Evolutionary conservation across 2,888 invertebrate genomes (phyloP).

Genomic region (Cerastis rubricosa): DNA sequence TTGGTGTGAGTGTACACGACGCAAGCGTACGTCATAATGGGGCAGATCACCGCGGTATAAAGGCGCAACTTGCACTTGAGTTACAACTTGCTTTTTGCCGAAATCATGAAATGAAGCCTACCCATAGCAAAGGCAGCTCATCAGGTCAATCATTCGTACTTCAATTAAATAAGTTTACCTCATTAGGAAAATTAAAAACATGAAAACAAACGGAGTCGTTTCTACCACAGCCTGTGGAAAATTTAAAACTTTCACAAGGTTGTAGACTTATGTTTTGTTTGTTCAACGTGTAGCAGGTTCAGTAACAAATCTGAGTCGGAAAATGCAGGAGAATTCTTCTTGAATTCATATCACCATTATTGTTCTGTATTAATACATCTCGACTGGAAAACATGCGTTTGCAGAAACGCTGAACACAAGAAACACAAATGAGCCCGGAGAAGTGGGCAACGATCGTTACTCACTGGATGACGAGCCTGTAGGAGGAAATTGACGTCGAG

Average conservation of each 20-base stretch:
- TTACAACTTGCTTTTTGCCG: too few relatives aligned
- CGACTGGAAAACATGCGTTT: background rate
- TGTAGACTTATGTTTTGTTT: constrained; percentile 20
- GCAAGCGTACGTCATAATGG: too few relatives aligned
- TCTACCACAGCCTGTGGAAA: background rate
- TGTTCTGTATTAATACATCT: background rate
- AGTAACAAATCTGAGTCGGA: background rate
- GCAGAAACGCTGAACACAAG: too few relatives aligned
- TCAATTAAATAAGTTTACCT: constrained; percentile 19
- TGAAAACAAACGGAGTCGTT: background rate
- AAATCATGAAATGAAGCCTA: too few relatives aligned
- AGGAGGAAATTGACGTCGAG: too few relatives aligned
- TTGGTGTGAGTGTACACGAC: too few relatives aligned
- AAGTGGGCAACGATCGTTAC: too few relatives aligned
- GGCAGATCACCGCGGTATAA: too few relatives aligned
- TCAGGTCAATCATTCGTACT: background rate
- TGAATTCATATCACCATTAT: background rate
- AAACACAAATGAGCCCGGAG: too few relatives aligned
- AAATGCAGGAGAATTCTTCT: background rate
- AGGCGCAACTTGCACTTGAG: too few relatives aligned
- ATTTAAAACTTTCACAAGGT: constrained; percentile 7
- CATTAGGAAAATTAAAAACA: constrained; percentile 19
- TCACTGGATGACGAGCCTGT: too few relatives aligned
- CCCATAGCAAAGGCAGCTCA: too few relatives aligned
- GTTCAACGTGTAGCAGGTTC: background rate